These are phyloP conservation scores for Andinoacara biseriatus DNA, from an alignment of 2,113 vertebrate species.

Conservation along the genomic window DNA sequence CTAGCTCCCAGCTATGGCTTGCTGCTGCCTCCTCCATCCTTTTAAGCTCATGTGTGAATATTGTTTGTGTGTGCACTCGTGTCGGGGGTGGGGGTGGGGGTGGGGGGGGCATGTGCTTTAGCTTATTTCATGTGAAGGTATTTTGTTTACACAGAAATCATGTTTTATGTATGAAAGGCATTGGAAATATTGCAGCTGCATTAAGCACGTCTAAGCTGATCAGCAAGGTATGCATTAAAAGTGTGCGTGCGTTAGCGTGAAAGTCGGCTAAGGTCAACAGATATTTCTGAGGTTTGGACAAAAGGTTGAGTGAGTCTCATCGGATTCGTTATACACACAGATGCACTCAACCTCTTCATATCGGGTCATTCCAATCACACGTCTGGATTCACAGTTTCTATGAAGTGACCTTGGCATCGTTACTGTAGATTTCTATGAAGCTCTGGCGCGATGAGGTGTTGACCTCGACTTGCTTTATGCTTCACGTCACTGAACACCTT, in stretches of 20 bases:
- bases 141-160: slow-evolving; percentile 34
- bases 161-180: slow-evolving; percentile 55
- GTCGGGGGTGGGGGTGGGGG: not conserved
- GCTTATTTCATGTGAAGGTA: slow-evolving; percentile 14
- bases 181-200: slow-evolving; percentile 7
- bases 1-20: not conserved
- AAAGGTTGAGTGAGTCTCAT: slow-evolving; percentile 42
- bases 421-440: slow-evolving; percentile 21
- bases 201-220: slow-evolving; percentile 15
- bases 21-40: not conserved
- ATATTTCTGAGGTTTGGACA: slow-evolving; percentile 47
- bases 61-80: not conserved
- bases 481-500: slow-evolving; percentile 29
- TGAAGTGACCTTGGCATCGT: slow-evolving; percentile 34
- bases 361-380: slow-evolving; percentile 36
- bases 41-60: slow-evolving; percentile 9
- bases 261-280: slow-evolving; percentile 38
- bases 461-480: slow-evolving; percentile 33
- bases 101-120: not conserved
- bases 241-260: not conserved
- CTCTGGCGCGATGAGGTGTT: slow-evolving; percentile 22
- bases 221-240: slow-evolving; percentile 22
- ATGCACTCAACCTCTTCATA: not conserved
- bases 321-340: slow-evolving; percentile 13
- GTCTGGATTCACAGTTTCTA: slow-evolving; percentile 27